These are phyloP conservation scores for Drosophila sp. DNA, from an alignment of 1,140 invertebrate genomes.

Conservation along the genomic window DNA sequence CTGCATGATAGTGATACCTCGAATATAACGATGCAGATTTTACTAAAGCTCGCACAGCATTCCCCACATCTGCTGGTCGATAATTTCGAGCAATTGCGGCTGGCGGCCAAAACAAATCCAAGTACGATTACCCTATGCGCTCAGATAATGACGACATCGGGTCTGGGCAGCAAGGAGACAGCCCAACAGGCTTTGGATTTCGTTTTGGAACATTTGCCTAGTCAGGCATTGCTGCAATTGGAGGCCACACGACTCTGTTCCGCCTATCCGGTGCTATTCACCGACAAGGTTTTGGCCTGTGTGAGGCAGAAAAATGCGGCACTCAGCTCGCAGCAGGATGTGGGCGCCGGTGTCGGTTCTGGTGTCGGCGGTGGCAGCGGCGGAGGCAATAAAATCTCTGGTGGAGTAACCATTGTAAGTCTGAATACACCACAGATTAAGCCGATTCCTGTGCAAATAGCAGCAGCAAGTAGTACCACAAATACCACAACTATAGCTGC, in stretches of 20 bases:
- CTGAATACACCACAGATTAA: conserved; percentile 84
- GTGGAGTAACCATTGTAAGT: conserved; percentile 90
- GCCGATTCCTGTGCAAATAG: conserved; percentile 5
- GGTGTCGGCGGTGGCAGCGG: conserved; percentile 72
- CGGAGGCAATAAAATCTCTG: conserved; percentile 85
- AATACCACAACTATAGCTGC: conserved; percentile 3
- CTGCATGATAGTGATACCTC: conserved; percentile 77
- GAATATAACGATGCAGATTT: conserved; percentile 90
- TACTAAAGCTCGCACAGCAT: conserved; percentile 89
- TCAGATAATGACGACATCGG: conserved; percentile 87
- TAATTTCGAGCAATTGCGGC: conserved; percentile 87
- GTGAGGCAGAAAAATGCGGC: conserved; percentile 87
- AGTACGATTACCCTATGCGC: conserved; percentile 87
- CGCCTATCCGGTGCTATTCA: conserved; percentile 90
- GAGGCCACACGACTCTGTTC: conserved; percentile 91
- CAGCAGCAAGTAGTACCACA: background rate
- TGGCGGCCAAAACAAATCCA: conserved; percentile 88
- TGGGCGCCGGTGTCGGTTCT: conserved; percentile 84
- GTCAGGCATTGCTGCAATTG: conserved; percentile 88
- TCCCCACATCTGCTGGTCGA: conserved; percentile 87
- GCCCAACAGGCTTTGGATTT: conserved; percentile 92
- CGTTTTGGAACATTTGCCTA: conserved; percentile 89
- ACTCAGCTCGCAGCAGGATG: conserved; percentile 76
- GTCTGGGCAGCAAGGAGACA: conserved; percentile 87
- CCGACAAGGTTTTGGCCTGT: conserved; percentile 89